These are phyloP conservation scores for Parazoanthus swiftii DNA, from an alignment of 92 coral and sea anemone species.

Conservation along the genomic window DNA sequence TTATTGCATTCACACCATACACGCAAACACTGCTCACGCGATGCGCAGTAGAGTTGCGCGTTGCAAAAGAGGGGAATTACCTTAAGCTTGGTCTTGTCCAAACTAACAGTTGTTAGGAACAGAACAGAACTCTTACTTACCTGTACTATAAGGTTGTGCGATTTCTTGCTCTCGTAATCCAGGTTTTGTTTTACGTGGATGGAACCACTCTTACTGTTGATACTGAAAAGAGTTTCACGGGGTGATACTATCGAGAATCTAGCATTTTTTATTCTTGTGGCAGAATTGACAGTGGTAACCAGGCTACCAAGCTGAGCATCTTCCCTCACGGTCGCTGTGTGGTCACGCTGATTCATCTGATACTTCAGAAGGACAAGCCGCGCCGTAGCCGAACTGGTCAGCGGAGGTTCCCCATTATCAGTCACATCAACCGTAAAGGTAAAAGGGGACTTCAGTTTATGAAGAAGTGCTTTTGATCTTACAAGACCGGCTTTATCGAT, in stretches of 20 bases:
- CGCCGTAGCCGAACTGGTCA: slow-evolving; percentile 56
- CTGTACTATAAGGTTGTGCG: slow-evolving; percentile 66
- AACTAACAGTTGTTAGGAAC: no score
- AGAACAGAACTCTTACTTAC: not conserved
- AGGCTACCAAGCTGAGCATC: slow-evolving; percentile 49
- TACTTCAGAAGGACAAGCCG: slow-evolving; percentile 81
- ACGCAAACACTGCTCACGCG: no score
- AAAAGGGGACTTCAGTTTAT: slow-evolving; percentile 57
- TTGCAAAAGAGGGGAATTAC: no score
- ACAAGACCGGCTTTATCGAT: slow-evolving; percentile 59
- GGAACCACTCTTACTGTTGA: slow-evolving; percentile 58
- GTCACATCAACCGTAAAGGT: slow-evolving; percentile 65
- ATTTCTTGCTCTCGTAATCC: slow-evolving; percentile 70
- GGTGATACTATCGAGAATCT: slow-evolving; percentile 78
- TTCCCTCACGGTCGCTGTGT: slow-evolving; percentile 61
- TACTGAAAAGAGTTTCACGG: slow-evolving; percentile 57
- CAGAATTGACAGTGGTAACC: slow-evolving; percentile 52
- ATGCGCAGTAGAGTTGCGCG: no score
- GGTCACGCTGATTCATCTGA: slow-evolving; percentile 54
- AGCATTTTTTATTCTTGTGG: slow-evolving; percentile 55
- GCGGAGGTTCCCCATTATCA: slow-evolving; percentile 76
- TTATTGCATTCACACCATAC: no score
- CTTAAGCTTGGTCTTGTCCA: no score
- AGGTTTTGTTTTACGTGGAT: slow-evolving; percentile 55
- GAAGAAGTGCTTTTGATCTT: slow-evolving; percentile 53